phyloP scores from a whole-genome alignment of 2,888 invertebrate species.

The Cataglyphis altisquamis region DNA sequence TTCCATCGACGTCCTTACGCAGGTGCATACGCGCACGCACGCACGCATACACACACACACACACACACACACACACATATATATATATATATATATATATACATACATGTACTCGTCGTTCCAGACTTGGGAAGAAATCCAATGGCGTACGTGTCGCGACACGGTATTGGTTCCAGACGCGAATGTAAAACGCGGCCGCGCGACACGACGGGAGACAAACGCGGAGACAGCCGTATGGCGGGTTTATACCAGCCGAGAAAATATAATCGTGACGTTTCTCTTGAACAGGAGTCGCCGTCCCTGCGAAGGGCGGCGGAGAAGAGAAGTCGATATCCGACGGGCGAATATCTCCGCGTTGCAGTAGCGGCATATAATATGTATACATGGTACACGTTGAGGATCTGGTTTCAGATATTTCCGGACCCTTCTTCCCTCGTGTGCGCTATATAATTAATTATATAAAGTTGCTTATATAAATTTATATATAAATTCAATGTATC shows the following conservation, averaged over 20 bases:
- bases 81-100: not conserved
- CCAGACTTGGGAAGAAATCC: slow-evolving; percentile 55
- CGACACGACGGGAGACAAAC: slow-evolving; percentile 30
- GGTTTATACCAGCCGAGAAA: slow-evolving; percentile 71
- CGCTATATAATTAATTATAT: not conserved
- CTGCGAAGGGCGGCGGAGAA: slow-evolving; percentile 54
- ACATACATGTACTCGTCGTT: not conserved
- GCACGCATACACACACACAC: not conserved
- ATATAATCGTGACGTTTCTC: slow-evolving; percentile 75
- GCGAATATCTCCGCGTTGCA: slow-evolving; percentile 21
- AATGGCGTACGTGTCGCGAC: slow-evolving; percentile 47
- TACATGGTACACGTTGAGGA: not conserved
- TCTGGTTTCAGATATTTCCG: slow-evolving; percentile 7
- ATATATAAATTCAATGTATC: not conserved
- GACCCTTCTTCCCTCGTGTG: not conserved
- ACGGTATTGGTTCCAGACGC: slow-evolving; percentile 52
- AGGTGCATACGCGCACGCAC: not conserved
- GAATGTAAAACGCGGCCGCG: slow-evolving; percentile 53
- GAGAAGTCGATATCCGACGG: slow-evolving; percentile 73
- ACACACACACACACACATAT: not conserved
- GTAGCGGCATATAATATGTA: slow-evolving; percentile 17
- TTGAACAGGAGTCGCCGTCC: slow-evolving; percentile 67
- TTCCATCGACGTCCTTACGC: slow-evolving; percentile 53
- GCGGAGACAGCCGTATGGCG: slow-evolving; percentile 59
- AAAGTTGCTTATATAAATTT: not conserved